Conservation (phyloP, 2,113 vertebrate genomes). For the Hemichromis elongatus region DNA sequence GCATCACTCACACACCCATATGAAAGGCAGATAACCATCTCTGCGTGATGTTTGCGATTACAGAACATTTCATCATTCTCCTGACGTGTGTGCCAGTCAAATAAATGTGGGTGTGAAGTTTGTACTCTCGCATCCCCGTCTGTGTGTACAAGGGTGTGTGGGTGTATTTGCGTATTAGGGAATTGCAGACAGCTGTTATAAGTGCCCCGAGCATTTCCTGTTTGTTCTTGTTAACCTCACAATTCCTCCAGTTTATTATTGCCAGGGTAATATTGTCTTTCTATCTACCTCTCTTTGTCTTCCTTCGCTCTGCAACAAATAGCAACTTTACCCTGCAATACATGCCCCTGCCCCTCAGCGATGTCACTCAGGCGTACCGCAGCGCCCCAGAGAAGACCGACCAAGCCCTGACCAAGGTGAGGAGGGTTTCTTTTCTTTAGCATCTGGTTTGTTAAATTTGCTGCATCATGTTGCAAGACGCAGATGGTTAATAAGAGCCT, state of each 20-base stretch:
- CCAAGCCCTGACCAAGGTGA: slow-evolving; percentile 85
- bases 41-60: slow-evolving; percentile 36
- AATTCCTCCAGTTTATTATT: neutral
- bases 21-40: slow-evolving; percentile 27
- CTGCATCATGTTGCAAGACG: neutral
- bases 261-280: neutral
- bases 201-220: slow-evolving; percentile 18
- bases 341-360: slow-evolving; percentile 88
- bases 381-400: slow-evolving; percentile 83
- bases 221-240: slow-evolving; percentile 40
- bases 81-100: slow-evolving; percentile 26
- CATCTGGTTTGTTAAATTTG: neutral
- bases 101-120: neutral
- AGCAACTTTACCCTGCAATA: slow-evolving; percentile 89
- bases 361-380: slow-evolving; percentile 85
- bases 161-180: neutral
- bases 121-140: neutral
- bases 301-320: neutral
- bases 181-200: slow-evolving; percentile 1
- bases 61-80: slow-evolving; percentile 60
- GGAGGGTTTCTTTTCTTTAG: neutral
- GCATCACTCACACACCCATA: slow-evolving; percentile 3
- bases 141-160: neutral
- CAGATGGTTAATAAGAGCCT: neutral
- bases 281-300: neutral